Percentiles rank a stretch among this genome's conserved stretches.
Evolutionary conservation across 2,797 vertebrate genomes (phyloP).

Genomic region (Stomatorhinus walkeri): DNA sequence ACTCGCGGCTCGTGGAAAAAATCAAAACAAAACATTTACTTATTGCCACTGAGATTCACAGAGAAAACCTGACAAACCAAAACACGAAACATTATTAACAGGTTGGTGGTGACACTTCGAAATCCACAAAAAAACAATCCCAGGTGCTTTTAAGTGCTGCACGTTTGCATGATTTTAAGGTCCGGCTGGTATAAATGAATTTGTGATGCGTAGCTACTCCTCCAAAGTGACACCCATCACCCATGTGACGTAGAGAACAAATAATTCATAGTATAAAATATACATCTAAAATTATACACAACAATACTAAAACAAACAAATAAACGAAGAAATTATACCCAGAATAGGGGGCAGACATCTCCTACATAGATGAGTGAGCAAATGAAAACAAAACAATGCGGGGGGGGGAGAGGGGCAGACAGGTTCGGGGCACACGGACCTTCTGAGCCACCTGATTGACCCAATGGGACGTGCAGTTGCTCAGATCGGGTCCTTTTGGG

Average conservation of each 20-base stretch:
- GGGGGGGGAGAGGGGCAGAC: neutral
- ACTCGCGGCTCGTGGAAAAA: neutral
- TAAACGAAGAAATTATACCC: neutral
- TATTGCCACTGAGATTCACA: neutral
- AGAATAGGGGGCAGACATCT: neutral
- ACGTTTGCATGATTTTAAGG: neutral
- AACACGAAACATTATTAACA: neutral
- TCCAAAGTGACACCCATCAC: neutral
- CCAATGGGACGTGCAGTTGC: slow-evolving; percentile 90
- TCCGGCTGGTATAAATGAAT: neutral
- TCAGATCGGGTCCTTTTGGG: slow-evolving; percentile 82
- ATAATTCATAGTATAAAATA: neutral
- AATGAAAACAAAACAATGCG: neutral
- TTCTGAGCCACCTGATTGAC: slow-evolving; percentile 90
- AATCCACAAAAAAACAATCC: neutral
- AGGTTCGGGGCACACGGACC: slow-evolving; percentile 51
- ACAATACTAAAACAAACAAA: neutral
- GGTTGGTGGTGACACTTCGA: neutral
- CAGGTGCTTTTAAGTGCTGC: neutral
- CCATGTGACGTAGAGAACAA: neutral
- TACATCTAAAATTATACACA: neutral
- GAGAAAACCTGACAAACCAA: neutral
- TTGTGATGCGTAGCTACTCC: neutral
- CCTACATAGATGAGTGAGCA: neutral
- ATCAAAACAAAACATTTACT: neutral